These are phyloP conservation scores for Melanargia galathea DNA, from an alignment of 2,888 invertebrate species.

Conservation along the genomic window DNA sequence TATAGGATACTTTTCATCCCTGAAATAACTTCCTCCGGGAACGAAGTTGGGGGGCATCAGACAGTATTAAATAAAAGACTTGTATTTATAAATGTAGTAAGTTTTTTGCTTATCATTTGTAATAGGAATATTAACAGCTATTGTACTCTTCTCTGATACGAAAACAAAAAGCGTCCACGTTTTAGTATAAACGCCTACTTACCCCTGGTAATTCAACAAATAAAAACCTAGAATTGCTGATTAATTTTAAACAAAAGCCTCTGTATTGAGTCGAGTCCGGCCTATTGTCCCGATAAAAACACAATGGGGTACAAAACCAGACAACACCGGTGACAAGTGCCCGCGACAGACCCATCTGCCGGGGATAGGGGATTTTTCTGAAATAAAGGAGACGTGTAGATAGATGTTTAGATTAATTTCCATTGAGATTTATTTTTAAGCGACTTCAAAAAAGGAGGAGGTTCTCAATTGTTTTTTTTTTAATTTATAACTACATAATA, in stretches of 20 bases:
- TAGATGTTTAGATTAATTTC: not conserved
- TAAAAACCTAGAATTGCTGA: slow-evolving; percentile 2
- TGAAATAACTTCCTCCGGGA: no score
- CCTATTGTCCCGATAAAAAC: slow-evolving; percentile 3
- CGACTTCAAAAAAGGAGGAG: no score
- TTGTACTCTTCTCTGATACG: not conserved
- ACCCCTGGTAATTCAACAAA: not conserved
- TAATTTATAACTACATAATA: no score
- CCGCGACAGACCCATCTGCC: not conserved
- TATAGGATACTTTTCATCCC: no score
- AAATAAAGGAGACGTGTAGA: not conserved
- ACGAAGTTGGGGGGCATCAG: no score
- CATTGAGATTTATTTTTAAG: no score
- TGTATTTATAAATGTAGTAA: no score
- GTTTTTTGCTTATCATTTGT: no score
- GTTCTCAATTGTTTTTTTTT: no score
- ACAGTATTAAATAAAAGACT: no score
- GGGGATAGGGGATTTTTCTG: not conserved
- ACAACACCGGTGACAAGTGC: not conserved
- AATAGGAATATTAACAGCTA: no score
- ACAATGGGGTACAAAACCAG: not conserved
- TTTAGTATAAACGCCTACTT: not conserved
- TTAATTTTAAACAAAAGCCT: slow-evolving; percentile 11
- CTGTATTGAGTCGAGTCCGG: not conserved
- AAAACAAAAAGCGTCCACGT: not conserved